These are phyloP conservation scores for Vipera ursinii DNA, from an alignment of 2,797 vertebrate species.

Conservation along the genomic window DNA sequence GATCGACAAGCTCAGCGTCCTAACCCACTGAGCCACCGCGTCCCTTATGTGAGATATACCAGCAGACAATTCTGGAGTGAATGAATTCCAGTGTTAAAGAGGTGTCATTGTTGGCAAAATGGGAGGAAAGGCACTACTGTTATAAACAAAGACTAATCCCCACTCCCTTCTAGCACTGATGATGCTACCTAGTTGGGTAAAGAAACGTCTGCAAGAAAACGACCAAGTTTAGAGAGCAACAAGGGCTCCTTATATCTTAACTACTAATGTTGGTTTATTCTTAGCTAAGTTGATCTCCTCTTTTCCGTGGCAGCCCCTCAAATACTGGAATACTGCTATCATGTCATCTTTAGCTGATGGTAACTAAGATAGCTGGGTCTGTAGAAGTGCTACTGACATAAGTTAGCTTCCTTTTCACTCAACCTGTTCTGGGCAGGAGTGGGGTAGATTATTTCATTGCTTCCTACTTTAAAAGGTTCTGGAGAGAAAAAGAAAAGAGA, in stretches of 20 bases:
- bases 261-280: neutral
- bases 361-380: conserved; percentile 47
- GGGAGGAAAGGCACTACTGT: neutral
- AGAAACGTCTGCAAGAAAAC: neutral
- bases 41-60: conserved; percentile 21
- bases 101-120: conserved; percentile 26
- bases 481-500: conserved; percentile 68
- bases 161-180: neutral
- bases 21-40: too few relatives aligned
- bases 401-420: conserved; percentile 64
- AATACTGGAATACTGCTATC: too few relatives aligned
- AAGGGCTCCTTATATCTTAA: neutral
- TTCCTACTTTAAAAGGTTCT: conserved; percentile 64
- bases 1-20: too few relatives aligned
- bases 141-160: neutral
- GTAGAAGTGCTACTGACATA: conserved; percentile 63
- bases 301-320: too few relatives aligned
- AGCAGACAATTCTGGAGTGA: conserved; percentile 22
- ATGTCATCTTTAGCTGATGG: conserved; percentile 39
- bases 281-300: neutral
- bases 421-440: conserved; percentile 20
- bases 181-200: neutral
- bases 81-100: conserved; percentile 50
- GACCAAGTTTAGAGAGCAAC: neutral
- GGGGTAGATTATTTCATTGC: conserved; percentile 45